phyloP scores from a whole-genome alignment of 2,888 invertebrate species.

The Suillia variegata region DNA sequence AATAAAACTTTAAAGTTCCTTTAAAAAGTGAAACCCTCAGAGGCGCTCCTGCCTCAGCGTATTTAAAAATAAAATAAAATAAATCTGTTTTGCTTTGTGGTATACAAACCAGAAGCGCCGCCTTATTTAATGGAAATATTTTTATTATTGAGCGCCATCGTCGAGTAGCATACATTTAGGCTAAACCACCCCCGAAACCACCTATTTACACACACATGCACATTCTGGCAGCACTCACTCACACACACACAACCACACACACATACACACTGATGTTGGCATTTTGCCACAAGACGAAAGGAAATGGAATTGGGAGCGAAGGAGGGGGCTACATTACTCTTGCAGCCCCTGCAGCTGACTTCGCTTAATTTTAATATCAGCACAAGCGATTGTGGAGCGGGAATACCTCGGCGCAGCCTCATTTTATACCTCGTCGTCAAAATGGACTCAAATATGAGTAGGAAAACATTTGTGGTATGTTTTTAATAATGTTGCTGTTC shows the following conservation, averaged over 20 bases:
- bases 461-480: conserved; percentile 54
- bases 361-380: conserved; percentile 46
- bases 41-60: not conserved
- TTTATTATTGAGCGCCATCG: conserved; percentile 46
- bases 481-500: conserved; percentile 50
- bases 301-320: not conserved
- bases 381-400: conserved; percentile 14
- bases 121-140: conserved; percentile 47
- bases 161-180: conserved; percentile 19
- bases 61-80: not conserved
- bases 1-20: no score
- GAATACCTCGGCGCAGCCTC: conserved; percentile 31
- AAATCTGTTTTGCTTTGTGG: conserved; percentile 19
- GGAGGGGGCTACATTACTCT: conserved; percentile 7
- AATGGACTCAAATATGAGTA: conserved; percentile 53
- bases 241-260: no score
- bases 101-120: conserved; percentile 27
- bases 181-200: conserved; percentile 15
- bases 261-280: no score
- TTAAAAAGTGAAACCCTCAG: no score
- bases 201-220: not conserved
- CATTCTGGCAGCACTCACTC: not conserved
- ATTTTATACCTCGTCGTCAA: conserved; percentile 41
- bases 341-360: conserved; percentile 16
- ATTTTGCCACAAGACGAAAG: not conserved